phyloP scores from a whole-genome alignment of 2,113 vertebrate genomes.

The Struthio camelus region DNA sequence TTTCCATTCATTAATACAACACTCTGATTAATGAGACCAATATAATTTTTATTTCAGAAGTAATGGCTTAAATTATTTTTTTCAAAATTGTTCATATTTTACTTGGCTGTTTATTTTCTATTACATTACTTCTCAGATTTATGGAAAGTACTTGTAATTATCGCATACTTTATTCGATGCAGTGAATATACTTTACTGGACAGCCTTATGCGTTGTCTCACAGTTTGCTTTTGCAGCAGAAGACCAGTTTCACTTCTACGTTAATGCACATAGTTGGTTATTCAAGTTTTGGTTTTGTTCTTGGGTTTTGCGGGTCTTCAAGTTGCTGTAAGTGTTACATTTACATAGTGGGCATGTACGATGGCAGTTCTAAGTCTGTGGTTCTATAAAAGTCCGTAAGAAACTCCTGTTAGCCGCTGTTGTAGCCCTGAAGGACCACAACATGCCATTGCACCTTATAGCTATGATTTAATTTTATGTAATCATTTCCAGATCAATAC shows the following conservation, averaged over 20 bases:
- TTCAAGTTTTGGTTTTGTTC: neutral
- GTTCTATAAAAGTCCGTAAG: neutral
- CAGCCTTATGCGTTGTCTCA: constrained; percentile 18
- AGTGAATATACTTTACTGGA: constrained; percentile 27
- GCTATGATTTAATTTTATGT: neutral
- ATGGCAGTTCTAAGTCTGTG: neutral
- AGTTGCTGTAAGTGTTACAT: neutral
- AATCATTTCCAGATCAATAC: neutral
- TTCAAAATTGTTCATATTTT: constrained; percentile 31
- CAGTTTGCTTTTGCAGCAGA: neutral
- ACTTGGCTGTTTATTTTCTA: constrained; percentile 49
- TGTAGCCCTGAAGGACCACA: neutral
- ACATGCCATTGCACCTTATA: neutral
- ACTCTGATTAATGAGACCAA: constrained; percentile 47
- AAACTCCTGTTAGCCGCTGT: neutral
- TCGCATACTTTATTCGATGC: constrained; percentile 1
- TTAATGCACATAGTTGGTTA: neutral
- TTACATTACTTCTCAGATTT: constrained; percentile 33
- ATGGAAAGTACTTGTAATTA: constrained; percentile 32
- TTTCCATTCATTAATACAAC: neutral
- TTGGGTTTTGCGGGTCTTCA: neutral
- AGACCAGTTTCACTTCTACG: neutral
- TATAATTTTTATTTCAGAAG: constrained; percentile 57
- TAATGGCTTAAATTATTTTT: constrained; percentile 35
- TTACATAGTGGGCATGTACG: neutral